These are phyloP conservation scores for Corythornis madagascariensis DNA, from an alignment of 2,113 vertebrate genomes.

Conservation along the genomic window DNA sequence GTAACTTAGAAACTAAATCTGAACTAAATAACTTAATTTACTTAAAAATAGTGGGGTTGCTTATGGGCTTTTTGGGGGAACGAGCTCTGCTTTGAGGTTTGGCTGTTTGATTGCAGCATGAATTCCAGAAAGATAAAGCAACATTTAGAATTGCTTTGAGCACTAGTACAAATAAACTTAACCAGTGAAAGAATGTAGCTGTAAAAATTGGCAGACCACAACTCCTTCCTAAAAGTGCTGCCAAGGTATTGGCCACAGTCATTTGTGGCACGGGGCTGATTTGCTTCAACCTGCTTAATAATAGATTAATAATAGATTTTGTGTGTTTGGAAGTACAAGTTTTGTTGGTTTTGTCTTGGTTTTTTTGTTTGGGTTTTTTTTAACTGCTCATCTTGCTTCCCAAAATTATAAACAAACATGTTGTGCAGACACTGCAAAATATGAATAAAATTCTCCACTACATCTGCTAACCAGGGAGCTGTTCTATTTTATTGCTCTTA, in stretches of 20 bases:
- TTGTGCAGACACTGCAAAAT: not conserved
- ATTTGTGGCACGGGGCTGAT: not conserved
- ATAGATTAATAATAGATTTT: too few relatives aligned
- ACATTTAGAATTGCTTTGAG: not conserved
- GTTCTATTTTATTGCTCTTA: constrained; percentile 40
- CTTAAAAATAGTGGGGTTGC: not conserved
- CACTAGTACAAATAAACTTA: constrained; percentile 3
- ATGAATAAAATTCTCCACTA: not conserved
- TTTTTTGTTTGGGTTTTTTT: not conserved
- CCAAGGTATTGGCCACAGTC: not conserved
- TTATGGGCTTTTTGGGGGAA: fast-evolving
- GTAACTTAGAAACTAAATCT: not conserved
- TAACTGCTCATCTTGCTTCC: not conserved
- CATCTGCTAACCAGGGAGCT: not conserved
- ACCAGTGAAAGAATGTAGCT: not conserved
- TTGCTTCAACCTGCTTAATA: constrained; percentile 21
- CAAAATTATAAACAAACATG: not conserved
- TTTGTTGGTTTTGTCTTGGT: not conserved
- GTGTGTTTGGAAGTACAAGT: not conserved
- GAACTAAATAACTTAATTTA: not conserved
- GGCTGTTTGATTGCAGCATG: not conserved
- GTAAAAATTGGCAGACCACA: constrained; percentile 22
- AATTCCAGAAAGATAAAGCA: not conserved
- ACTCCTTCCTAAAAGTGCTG: constrained; percentile 3
- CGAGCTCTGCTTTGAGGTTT: not conserved